phyloP scores from a whole-genome alignment of 2,113 vertebrate genomes.

The Cygnus buccinator region DNA sequence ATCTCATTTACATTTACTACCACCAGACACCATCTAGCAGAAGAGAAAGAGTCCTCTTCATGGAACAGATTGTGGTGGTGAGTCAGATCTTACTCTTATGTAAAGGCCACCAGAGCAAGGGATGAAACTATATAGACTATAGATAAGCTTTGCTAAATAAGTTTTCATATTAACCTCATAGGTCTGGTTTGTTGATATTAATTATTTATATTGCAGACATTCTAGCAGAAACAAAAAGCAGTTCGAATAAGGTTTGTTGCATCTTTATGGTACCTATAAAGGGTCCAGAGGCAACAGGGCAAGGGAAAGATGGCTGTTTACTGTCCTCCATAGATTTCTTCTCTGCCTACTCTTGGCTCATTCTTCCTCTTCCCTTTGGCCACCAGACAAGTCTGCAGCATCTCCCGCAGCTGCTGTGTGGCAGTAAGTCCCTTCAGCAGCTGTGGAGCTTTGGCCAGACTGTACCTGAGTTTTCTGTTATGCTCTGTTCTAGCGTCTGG shows the following conservation, averaged over 20 bases:
- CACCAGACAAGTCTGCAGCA: neutral
- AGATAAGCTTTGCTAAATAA: neutral
- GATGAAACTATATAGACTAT: neutral
- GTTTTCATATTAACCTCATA: neutral
- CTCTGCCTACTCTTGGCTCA: neutral
- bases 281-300: neutral
- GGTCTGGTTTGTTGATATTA: neutral
- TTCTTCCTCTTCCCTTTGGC: constrained; percentile 11
- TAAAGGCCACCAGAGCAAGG: neutral
- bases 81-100: neutral
- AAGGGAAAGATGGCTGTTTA: neutral
- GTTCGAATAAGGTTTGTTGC: neutral
- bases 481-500: neutral
- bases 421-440: constrained; percentile 12
- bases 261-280: neutral
- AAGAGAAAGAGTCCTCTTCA: neutral
- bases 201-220: neutral
- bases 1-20: neutral
- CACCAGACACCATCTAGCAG: neutral
- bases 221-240: neutral
- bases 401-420: constrained; percentile 27
- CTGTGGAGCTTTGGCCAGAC: neutral
- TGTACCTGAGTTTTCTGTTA: neutral
- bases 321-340: neutral
- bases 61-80: neutral